These are phyloP conservation scores for Sarcophaga variegata DNA, from an alignment of 2,888 invertebrate genomes.

Conservation along the genomic window DNA sequence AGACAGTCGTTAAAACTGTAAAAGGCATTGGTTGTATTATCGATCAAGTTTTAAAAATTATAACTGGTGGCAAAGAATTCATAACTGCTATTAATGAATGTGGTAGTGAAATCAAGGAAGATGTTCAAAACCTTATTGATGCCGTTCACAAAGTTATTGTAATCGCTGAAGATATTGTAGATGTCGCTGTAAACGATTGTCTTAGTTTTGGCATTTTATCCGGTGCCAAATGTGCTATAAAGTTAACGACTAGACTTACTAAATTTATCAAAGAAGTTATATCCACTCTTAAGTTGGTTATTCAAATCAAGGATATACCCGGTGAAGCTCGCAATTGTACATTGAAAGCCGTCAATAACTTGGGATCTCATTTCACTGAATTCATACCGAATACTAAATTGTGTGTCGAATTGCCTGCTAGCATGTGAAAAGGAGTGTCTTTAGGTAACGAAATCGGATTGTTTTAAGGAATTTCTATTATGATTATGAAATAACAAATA, in stretches of 20 bases:
- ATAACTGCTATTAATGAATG: conserved; percentile 68
- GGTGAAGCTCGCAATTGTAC: conserved; percentile 46
- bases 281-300: conserved; percentile 64
- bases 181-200: neutral
- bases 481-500: too few species aligned
- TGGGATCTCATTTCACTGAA: conserved; percentile 55
- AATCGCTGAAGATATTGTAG: conserved; percentile 64
- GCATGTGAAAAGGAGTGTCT: too few species aligned
- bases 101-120: conserved; percentile 70
- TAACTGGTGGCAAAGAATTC: conserved; percentile 70
- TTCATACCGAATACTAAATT: conserved; percentile 51
- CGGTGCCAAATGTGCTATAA: conserved; percentile 64
- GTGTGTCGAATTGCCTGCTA: conserved; percentile 55
- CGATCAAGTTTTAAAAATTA: conserved; percentile 72
- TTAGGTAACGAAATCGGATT: too few species aligned
- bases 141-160: conserved; percentile 72
- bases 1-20: conserved; percentile 68
- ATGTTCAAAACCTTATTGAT: conserved; percentile 72
- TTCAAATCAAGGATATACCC: conserved; percentile 72
- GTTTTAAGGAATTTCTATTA: too few species aligned
- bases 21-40: conserved; percentile 75
- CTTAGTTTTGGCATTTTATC: neutral
- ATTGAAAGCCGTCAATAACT: conserved; percentile 21
- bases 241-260: conserved; percentile 66
- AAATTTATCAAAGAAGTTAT: conserved; percentile 69